Conservation (phyloP, 2,113 vertebrate species). For the Cathartes aura region DNA sequence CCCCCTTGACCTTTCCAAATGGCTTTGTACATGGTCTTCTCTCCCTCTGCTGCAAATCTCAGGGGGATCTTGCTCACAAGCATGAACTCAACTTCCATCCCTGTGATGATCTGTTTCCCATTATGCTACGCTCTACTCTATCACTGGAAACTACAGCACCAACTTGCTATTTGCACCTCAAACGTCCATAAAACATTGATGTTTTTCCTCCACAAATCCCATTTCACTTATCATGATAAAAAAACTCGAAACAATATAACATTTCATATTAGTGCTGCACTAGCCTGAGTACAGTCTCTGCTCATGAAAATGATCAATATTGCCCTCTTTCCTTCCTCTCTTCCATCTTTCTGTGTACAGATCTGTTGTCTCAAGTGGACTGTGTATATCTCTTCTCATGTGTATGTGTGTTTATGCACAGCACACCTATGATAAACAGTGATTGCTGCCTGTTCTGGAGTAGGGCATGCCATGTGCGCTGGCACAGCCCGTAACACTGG, state of each 20-base stretch:
- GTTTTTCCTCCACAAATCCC: neutral
- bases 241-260: neutral
- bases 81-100: neutral
- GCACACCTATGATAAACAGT: neutral
- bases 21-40: neutral
- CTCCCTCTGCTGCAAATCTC: neutral
- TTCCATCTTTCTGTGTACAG: neutral
- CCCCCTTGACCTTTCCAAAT: neutral
- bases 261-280: neutral
- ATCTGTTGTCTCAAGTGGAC: neutral
- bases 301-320: neutral
- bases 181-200: neutral
- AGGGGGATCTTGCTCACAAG: neutral
- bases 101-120: neutral
- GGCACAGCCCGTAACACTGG: neutral
- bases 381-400: fast-evolving
- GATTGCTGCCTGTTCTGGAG: neutral
- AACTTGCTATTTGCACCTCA: neutral
- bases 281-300: neutral
- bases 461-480: neutral
- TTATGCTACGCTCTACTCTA: neutral
- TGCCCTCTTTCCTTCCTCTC: neutral
- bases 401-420: neutral
- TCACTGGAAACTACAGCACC: neutral
- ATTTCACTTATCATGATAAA: neutral